phyloP scores from a whole-genome alignment of 2,888 invertebrate genomes.

The Brachypterus glaber region DNA sequence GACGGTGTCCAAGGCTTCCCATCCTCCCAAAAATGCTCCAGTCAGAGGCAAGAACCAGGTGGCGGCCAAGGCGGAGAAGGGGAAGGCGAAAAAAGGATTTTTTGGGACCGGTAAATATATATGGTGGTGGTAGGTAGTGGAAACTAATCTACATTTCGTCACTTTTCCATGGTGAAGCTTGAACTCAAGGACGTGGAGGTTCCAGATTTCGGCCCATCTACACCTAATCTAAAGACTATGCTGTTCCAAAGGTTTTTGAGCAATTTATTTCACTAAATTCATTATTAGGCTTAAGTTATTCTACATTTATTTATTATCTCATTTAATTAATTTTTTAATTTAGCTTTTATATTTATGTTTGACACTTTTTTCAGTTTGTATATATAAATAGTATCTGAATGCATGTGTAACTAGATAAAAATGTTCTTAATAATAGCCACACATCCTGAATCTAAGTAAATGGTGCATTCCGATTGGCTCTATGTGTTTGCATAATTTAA shows the following conservation, averaged over 20 bases:
- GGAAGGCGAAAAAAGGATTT: slow-evolving; percentile 71
- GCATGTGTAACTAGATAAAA: slow-evolving; percentile 17
- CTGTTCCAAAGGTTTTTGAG: slow-evolving; percentile 29
- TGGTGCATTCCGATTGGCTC: slow-evolving; percentile 27
- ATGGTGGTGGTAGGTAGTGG: slow-evolving; percentile 62
- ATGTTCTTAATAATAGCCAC: slow-evolving; percentile 20
- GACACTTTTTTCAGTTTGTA: slow-evolving; percentile 19
- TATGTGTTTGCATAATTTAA: slow-evolving; percentile 30
- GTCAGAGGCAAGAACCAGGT: slow-evolving; percentile 39
- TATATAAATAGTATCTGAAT: slow-evolving; percentile 21
- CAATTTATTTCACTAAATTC: slow-evolving; percentile 23
- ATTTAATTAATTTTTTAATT: slow-evolving; percentile 6
- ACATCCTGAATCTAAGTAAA: slow-evolving; percentile 24
- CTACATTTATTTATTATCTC: slow-evolving; percentile 12
- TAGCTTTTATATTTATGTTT: slow-evolving; percentile 20
- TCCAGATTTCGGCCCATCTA: slow-evolving; percentile 18
- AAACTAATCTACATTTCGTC: slow-evolving; percentile 30
- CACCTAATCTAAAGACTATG: slow-evolving; percentile 13
- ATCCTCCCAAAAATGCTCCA: slow-evolving; percentile 24
- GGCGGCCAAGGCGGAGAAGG: slow-evolving; percentile 45
- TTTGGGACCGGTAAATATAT: slow-evolving; percentile 75
- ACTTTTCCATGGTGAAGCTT: slow-evolving; percentile 37
- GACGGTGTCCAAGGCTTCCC: slow-evolving; percentile 34
- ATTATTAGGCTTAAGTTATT: slow-evolving; percentile 15
- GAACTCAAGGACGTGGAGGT: slow-evolving; percentile 28